Base-by-base conservation (phyloP, 2,888 invertebrate species). In the Nezara viridula region DNA sequence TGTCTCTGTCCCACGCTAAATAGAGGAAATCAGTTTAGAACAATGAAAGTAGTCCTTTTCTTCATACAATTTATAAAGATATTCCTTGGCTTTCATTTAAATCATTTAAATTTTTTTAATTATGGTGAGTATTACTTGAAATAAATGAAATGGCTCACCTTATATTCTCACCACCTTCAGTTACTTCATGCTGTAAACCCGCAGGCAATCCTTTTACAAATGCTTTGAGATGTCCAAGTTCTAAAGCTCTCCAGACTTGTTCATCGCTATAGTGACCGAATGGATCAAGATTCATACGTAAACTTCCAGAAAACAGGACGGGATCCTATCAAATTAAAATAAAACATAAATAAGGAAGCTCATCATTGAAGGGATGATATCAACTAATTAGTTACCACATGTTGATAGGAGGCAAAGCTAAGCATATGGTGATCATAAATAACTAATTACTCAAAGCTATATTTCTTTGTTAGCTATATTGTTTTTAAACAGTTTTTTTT, bases 1-100 rank as follows among this genome's bases (percentile, higher is more conserved):
- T 98, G 98, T n/a, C 98, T 94, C 93, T 98, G 98, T 0, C 98
- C 98, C 91, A 97, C 97, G 88, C 98, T 98, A 91, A 96, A 94
- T 9, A 60, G 27, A 16, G 16, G 4, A 14, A 27, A 60, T 12
- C 4, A 55, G n/a, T n/a, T n/a, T n/a, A n/a, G n/a, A n/a, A n/a
- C n/a, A n/a, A n/a, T n/a, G n/a, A n/a, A n/a, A 14, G 14, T 49
- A 12, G 9, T 49, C 49, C 10, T 49, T 49, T 49, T 49, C 49
- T 14, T 49, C 10, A 49, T 9, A 49, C 9, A 49, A 49, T 49
- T 2, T 49, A 2, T 49, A 12, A 49, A 49, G 9, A 49, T 9
- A 49, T 14, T 49, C 2, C 16, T 10, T 9, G 49, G 2, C 9
- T 14, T 49, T 49, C 14, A 49, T n/a, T n/a, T n/a, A n/a, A n/a